Base-by-base conservation (phyloP, 1,140 invertebrate genomes). In the Zophobas atratus region DNA sequence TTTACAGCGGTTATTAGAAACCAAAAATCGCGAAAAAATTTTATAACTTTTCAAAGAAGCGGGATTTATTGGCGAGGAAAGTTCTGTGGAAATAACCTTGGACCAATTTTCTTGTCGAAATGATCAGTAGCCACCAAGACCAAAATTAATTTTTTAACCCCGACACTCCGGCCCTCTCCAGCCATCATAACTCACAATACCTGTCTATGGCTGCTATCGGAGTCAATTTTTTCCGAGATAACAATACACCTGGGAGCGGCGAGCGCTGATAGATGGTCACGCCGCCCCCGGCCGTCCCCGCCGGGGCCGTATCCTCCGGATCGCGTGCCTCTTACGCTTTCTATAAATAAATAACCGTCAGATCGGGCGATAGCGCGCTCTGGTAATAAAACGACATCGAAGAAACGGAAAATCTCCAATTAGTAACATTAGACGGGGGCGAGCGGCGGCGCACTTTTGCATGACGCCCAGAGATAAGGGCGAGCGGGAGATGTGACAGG, bases 341-440 rank as follows among this genome's bases (percentile, higher is more conserved):
- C 34, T 78, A 78, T 78, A 78, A 78, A 78, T 78, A 78, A 67
- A 78, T 73, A 74, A 78, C 49, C 20, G 41, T 70, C 51, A 57
- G 63, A 46, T 71, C 35, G 5, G 48, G 56, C 33, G 67, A 41
- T 56, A 53, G 55, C 53, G 43, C 20, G 38, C 39, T 8, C 35
- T 36, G 0, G 1, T 63, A 67, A 77, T 34, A 70, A 53, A 55
- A 72, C 53, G 55, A 33, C 49, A 70, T 63, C 35, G 39, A 70
- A 33, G 34, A 72, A 70, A 70, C 63, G 38, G 53, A 70, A 72
- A 77, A 77, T 71, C 49, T 77, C 32, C 70, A 77, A 77, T 77
- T 77, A 71, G 76, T 56, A 53, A 77, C 70, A 48, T 77, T 77
- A 77, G 63, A 71, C 34, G 20, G 35, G 67, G 56, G 39, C 38